Evolutionary conservation across 2,113 vertebrate genomes (phyloP).

Genomic region (Eupsittula cactorum): DNA sequence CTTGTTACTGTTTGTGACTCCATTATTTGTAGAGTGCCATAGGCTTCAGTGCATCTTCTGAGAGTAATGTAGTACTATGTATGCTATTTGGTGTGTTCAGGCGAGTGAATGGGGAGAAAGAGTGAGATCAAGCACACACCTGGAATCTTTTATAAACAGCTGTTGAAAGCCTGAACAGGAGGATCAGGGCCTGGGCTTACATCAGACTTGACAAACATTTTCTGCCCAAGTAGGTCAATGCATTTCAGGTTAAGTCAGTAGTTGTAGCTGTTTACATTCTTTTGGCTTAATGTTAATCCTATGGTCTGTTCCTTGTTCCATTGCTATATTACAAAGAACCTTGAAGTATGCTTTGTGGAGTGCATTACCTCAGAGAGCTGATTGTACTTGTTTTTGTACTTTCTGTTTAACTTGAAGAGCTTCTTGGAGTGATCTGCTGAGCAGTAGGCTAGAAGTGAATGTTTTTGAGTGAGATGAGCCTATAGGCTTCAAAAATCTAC

Average conservation of each 20-base stretch:
- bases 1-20: neutral
- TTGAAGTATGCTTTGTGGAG: neutral
- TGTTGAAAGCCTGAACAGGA: neutral
- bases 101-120: neutral
- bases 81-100: neutral
- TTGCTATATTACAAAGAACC: neutral
- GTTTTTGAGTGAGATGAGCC: neutral
- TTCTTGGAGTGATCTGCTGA: neutral
- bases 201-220: conserved; percentile 51
- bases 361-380: neutral
- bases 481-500: neutral
- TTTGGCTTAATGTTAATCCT: conserved; percentile 25
- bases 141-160: neutral
- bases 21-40: rapidly evolving
- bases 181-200: conserved; percentile 6
- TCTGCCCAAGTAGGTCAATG: conserved; percentile 62
- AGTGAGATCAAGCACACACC: neutral
- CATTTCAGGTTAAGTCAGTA: conserved; percentile 59
- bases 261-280: conserved; percentile 44
- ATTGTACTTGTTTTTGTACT: neutral
- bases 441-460: neutral
- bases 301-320: conserved; percentile 30
- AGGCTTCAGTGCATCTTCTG: neutral
- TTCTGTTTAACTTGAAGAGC: neutral
- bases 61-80: neutral